phyloP scores from a whole-genome alignment of 2,797 vertebrate species.

The Falco novaeseelandiae region DNA sequence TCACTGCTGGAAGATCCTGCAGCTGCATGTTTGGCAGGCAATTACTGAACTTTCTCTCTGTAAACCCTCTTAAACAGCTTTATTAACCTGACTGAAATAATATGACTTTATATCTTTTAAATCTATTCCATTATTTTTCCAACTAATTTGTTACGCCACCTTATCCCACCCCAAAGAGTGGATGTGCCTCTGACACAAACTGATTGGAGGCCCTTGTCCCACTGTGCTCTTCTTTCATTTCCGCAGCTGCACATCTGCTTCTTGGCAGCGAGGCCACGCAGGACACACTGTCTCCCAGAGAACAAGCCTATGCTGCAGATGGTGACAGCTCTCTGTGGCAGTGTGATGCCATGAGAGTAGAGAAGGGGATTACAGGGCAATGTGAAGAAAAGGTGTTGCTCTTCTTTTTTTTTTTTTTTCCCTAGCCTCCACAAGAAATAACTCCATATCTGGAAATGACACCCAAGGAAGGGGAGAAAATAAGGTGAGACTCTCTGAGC shows the following conservation, averaged over 20 bases:
- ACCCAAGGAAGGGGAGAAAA: not conserved
- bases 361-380: not conserved
- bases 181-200: not conserved
- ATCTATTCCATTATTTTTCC: not conserved
- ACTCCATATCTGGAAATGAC: not conserved
- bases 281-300: not conserved
- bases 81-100: not conserved
- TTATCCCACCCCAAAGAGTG: not conserved
- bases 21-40: not conserved
- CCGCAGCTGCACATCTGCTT: not conserved
- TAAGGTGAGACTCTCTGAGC: not conserved
- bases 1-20: not conserved
- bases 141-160: not conserved
- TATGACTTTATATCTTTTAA: not conserved
- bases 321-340: not conserved
- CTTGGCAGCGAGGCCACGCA: rapidly evolving
- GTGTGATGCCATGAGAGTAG: rapidly evolving
- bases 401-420: not conserved
- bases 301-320: not conserved
- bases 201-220: not conserved
- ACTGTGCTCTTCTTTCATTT: not conserved
- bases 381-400: not conserved
- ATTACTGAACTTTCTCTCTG: not conserved
- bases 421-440: not conserved
- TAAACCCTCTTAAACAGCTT: not conserved